Base-by-base conservation (phyloP, 2,888 invertebrate species). In the Leptogaster cylindrica region DNA sequence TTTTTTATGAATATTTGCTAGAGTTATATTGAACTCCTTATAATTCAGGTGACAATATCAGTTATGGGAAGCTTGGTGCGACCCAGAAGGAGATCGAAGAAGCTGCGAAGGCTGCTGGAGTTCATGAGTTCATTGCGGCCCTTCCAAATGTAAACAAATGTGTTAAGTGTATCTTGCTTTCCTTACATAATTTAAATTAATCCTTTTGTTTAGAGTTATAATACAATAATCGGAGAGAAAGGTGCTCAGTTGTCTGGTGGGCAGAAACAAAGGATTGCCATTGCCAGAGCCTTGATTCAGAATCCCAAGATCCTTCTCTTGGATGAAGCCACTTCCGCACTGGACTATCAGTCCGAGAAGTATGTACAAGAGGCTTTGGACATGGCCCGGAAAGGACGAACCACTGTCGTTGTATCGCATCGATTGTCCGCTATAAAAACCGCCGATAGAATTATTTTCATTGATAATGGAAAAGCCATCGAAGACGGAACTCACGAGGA, bases 281-380 rank as follows among this genome's bases (percentile, higher is more conserved):
- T 94, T 69, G 93, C 93, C 0, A 82, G 93, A 39, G 93, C 93
- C 0, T 80, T 94, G 23, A 88, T 93, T 16, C 83, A 90, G 70
- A 85, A 88, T 73, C 93, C 93, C 0, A 88, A 86, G 73, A 89
- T 94, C 70, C 82, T 91, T 12, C 81, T 91, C 0, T 81, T 91
- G 50, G 93, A 93, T 74, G 93, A 93, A 78, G 93, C 92, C 0
- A 94, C 94, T 0, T 93, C 92, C 0, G 93, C 93, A 0, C 81
- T 93, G 71, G 93, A 93, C 78, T 88, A 89, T 4, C 87, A 89
- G 72, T 91, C 91, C 70, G 94, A 94, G 77, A 86, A 88, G 7
- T 86, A 87, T 65, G 93, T 94, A 1, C 93, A 93, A 78, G 87
- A 87, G 44, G 92, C 93, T 0, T 77, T 93, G 72, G 93, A 93